phyloP scores from a whole-genome alignment of 2,797 vertebrate genomes.

The Gallinago nigripennis region DNA sequence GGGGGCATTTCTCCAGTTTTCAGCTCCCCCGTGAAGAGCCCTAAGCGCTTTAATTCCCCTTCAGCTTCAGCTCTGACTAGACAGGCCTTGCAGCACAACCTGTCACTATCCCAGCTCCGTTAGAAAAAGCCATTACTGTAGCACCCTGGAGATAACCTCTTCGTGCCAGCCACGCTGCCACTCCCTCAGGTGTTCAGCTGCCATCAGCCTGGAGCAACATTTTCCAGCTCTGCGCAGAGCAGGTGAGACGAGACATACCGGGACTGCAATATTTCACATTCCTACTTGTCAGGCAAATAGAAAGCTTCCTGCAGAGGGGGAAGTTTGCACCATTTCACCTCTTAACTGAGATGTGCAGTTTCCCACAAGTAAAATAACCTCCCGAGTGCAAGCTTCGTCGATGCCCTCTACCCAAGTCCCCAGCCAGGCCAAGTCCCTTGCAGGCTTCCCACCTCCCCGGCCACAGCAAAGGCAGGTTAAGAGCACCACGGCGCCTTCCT shows the following conservation, averaged over 20 bases:
- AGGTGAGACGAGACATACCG: neutral
- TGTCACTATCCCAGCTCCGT: neutral
- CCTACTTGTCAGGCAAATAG: neutral
- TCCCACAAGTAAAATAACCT: neutral
- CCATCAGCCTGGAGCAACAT: neutral
- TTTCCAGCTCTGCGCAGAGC: neutral
- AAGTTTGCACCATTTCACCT: neutral
- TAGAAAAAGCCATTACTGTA: conserved; percentile 24
- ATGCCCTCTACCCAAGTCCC: neutral
- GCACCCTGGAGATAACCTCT: conserved; percentile 11
- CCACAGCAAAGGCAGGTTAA: neutral
- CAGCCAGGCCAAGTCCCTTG: neutral
- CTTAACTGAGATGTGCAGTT: neutral
- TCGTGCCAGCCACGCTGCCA: neutral
- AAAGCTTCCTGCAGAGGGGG: neutral
- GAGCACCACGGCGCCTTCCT: neutral
- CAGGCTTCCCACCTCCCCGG: neutral
- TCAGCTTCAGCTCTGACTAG: neutral
- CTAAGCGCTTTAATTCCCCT: conserved; percentile 1
- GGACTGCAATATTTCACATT: neutral
- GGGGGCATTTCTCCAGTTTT: neutral
- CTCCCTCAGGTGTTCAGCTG: conserved; percentile 31
- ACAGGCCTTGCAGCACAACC: neutral
- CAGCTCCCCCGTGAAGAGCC: conserved; percentile 12
- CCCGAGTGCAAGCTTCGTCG: neutral